Conservation (phyloP, 2,888 invertebrate genomes). For the Aproaerema taeniolella region DNA sequence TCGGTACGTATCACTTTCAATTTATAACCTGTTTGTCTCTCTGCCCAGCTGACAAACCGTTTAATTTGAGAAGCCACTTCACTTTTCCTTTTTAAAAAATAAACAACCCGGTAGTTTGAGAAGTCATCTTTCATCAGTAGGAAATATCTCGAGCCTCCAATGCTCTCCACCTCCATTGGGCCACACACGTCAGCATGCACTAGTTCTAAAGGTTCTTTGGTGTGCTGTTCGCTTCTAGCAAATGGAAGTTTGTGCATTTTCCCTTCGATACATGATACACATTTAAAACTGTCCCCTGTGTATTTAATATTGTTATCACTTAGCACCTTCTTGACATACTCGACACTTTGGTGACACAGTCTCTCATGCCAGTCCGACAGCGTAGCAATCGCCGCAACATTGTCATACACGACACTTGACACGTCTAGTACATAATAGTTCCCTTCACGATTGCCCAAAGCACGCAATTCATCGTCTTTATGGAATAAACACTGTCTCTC, state of each 20-base stretch:
- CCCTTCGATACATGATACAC: conserved; percentile 8
- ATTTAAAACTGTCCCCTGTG: conserved; percentile 6
- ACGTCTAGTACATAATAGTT: not conserved
- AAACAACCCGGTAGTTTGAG: conserved; percentile 14
- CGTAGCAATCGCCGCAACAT: conserved; percentile 2
- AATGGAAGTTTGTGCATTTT: conserved; percentile 10
- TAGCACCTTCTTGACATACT: conserved; percentile 10
- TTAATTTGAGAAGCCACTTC: conserved; percentile 10
- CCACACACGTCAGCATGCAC: conserved; percentile 12
- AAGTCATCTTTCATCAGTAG: conserved; percentile 16
- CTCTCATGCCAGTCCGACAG: conserved; percentile 10
- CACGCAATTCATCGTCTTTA: not conserved
- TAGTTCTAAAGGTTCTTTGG: conserved; percentile 3
- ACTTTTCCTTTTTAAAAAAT: conserved; percentile 14
- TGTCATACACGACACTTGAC: conserved; percentile 3
- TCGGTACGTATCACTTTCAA: not conserved
- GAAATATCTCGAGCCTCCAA: conserved; percentile 14
- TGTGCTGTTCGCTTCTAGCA: conserved; percentile 2
- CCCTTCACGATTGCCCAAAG: not conserved
- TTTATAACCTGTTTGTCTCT: not conserved
- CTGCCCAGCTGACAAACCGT: too few species aligned
- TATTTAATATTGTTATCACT: conserved; percentile 10
- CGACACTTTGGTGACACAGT: conserved; percentile 13
- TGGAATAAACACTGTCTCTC: too few species aligned
- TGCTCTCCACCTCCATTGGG: conserved; percentile 3